phyloP scores from a whole-genome alignment of 2,797 vertebrate species.

The Acrossocheilus fasciatus region DNA sequence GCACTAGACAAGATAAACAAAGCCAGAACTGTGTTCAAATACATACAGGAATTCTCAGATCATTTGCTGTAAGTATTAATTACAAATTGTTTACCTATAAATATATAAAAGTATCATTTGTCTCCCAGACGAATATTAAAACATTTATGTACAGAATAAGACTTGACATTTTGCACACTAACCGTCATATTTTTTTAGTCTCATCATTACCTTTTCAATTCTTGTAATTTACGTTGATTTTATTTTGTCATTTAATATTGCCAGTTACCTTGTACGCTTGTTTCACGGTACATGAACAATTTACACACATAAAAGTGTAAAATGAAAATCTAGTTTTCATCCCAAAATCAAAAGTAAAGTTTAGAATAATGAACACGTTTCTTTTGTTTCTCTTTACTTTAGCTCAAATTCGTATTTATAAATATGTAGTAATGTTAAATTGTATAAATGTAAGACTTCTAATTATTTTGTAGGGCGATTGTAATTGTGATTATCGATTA shows the following conservation, averaged over 20 bases:
- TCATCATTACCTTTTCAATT: neutral
- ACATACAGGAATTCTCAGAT: constrained; percentile 10
- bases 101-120: constrained; percentile 27
- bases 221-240: neutral
- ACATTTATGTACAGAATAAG: neutral
- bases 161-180: neutral
- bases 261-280: neutral
- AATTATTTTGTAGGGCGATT: neutral
- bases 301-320: neutral
- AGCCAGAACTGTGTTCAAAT: constrained; percentile 24
- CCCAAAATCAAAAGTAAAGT: neutral
- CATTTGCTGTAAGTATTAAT: constrained; percentile 32
- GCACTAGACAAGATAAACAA: constrained; percentile 39
- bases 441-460: neutral
- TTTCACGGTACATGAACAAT: neutral
- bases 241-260: neutral
- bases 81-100: constrained; percentile 23
- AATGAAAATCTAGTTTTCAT: neutral
- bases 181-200: neutral
- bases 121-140: constrained; percentile 6
- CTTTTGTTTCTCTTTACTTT: neutral
- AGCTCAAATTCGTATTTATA: neutral
- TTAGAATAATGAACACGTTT: neutral
- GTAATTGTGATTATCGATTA: neutral
- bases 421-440: neutral